Evolutionary conservation across 2,113 vertebrate species (phyloP), one percentile per base, ranked within the genome.

Genomic region (Psophia crepitans): DNA sequence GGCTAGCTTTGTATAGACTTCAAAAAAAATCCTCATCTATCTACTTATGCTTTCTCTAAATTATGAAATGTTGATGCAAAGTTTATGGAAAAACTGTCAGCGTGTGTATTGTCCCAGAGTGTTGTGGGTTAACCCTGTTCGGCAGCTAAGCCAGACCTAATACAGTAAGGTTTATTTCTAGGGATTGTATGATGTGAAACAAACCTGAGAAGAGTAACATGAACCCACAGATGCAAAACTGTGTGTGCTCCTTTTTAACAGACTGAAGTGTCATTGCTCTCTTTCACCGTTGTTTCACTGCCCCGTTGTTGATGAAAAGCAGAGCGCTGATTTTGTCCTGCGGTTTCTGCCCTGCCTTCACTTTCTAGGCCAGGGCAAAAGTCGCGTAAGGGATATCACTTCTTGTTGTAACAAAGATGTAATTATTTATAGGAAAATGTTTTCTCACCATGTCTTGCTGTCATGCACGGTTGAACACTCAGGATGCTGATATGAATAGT

Each of bases 241-340:
- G 81, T 83, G 89, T 89, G 68, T 87, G 81, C 32, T 93, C 49
- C 41, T 83, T 92, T 78, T 92, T 83, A 95, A 95, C 83, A 65
- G 58, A 91, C 28, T 49, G 56, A 87, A 35, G 78, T 84, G 91
- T 90, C 60, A 71, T 79, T 71, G 82, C 65, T 35, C 4, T 53
- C 37, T 79, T 70, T 44, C 27, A 48, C 49, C 30, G 4, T 75
- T 24, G 7, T 74, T 68, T 86, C 43, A 32, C 48, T 43, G 12
- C 26, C 41, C 14, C 0, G 1, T 37, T 86, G 43, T 5, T 77
- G 30, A 32, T 63, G 51, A 57, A 58, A 26, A 77, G 8, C 32
- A 26, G 26, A 68, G 26, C 8, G 12, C 26, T 58, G 35, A 21
- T 44, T 60, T 58, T 75, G 15, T 23, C 71, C 19, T 41, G 26